A percentile compares a stretch with the other conserved stretches of the same genome.
Evolutionary conservation across 2,888 invertebrate species (phyloP).

Genomic region (Hydrotaea diabolus): DNA sequence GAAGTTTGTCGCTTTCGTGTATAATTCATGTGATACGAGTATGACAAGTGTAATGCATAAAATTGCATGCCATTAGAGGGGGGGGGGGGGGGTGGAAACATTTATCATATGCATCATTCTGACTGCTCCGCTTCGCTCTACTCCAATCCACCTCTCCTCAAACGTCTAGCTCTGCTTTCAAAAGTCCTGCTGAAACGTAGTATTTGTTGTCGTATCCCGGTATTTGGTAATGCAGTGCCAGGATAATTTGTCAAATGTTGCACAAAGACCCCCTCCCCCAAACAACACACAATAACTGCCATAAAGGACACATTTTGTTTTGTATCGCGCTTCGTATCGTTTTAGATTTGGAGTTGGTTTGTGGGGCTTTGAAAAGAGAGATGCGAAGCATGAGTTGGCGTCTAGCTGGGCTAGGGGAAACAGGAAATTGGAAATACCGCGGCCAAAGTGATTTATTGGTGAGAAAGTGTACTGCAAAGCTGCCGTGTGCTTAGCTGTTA

Average conservation of each 20-base stretch:
- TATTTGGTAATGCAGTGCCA: slow-evolving; percentile 42
- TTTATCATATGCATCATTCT: slow-evolving; percentile 62
- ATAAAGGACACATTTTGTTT: not conserved
- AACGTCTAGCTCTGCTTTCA: not conserved
- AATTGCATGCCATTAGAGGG: slow-evolving; percentile 65
- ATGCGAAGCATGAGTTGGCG: not conserved
- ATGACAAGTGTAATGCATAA: slow-evolving; percentile 67
- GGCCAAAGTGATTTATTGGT: slow-evolving; percentile 18
- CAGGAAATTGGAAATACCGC: not conserved
- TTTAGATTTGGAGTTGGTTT: not conserved
- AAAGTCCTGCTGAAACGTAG: not conserved
- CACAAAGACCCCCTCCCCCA: not conserved
- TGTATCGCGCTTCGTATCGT: slow-evolving; percentile 2
- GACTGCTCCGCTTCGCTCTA: not conserved
- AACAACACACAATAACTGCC: not conserved
- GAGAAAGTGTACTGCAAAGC: not conserved
- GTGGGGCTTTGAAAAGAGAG: too few relatives aligned
- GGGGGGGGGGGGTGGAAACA: too few relatives aligned
- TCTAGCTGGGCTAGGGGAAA: not conserved
- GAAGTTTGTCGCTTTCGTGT: slow-evolving; percentile 28
- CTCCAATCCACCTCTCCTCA: not conserved
- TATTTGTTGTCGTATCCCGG: not conserved
- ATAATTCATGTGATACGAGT: slow-evolving; percentile 48
- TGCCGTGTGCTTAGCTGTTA: not conserved
- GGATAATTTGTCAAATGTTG: slow-evolving; percentile 63